Conservation (phyloP, 2,888 invertebrate genomes). For the Ferdinandea cuprea region DNA sequence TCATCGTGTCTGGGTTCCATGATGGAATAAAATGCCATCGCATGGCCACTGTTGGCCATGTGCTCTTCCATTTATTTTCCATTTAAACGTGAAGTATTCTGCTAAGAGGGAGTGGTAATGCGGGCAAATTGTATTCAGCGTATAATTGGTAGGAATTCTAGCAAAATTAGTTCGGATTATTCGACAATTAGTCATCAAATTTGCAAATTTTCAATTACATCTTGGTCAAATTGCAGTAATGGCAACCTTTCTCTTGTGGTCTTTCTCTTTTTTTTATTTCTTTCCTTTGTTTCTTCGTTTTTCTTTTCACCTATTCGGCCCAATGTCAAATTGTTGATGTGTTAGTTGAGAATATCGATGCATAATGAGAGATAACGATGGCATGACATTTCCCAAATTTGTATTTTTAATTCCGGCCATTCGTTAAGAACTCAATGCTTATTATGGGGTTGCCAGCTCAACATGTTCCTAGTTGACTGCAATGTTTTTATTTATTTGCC, state of each 20-base stretch:
- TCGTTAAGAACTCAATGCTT: slow-evolving; percentile 26
- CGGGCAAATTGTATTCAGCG: background rate
- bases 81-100: slow-evolving; percentile 3
- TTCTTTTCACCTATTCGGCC: slow-evolving; percentile 21
- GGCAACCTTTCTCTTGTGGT: slow-evolving; percentile 58
- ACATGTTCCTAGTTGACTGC: background rate
- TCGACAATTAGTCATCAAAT: slow-evolving; percentile 51
- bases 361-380: slow-evolving; percentile 14
- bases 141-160: background rate
- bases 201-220: slow-evolving; percentile 56
- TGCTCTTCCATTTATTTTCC: slow-evolving; percentile 49
- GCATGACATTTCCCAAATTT: slow-evolving; percentile 55
- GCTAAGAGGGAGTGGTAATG: background rate
- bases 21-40: slow-evolving; percentile 39
- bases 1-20: slow-evolving; percentile 18
- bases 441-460: slow-evolving; percentile 38
- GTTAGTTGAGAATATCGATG: slow-evolving; percentile 37
- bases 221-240: slow-evolving; percentile 33
- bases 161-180: background rate
- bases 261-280: slow-evolving; percentile 40
- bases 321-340: slow-evolving; percentile 58
- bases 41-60: slow-evolving; percentile 61
- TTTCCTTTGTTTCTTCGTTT: slow-evolving; percentile 38
- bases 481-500: too few relatives aligned
- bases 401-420: slow-evolving; percentile 14